Base-by-base conservation (phyloP, 2,113 vertebrate genomes). In the Cichladusa arquata region DNA sequence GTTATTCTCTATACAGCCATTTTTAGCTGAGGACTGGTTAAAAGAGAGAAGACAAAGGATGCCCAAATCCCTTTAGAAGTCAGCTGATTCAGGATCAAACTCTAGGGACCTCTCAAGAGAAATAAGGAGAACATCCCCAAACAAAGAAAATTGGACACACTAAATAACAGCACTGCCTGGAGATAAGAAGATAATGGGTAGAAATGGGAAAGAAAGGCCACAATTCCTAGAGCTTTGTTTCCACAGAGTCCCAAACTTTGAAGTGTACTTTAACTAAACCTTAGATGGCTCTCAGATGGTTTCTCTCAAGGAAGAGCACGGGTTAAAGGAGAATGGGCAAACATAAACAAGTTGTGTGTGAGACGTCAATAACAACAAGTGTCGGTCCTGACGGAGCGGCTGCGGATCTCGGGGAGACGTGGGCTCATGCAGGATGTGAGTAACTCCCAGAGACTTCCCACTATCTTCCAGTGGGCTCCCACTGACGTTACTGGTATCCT, bases 341-440 rank as follows among this genome's bases (percentile, higher is more conserved):
- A 19, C 48, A 66, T 50, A 89, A 94, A 85, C 73, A 82, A 13
- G 28, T 36, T 53, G n/a, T 71, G 51, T 23, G 53, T 53, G 69
- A n/a, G 20, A 44, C n/a, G 28, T 93, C 95, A 96, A 85, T 22
- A 83, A 81, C 38, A 95, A 81, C 90, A 88, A 86, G 15, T 4
- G 10, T n/a, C 0, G 0, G 11, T 50, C n/a, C 79, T 83, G 31
- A 47, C 33, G 71, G 84, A 87, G 65, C 5, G 71, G 61, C 62
- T 88, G 64, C 13, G 79, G 93, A 96, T 94, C 78, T 95, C 65
- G 53, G 53, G 76, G 93, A 95, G 95, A 95, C 86, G 58, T 73
- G 76, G 92, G 50, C 79, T 93, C 92, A 92, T 86, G 85, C 95
- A 97, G 96, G 96, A 97, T 96, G 83, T 97, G 95, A 97, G 95